A percentile compares a stretch with the other conserved stretches of the same genome.
Conservation (phyloP, 2,888 invertebrate genomes). For the Nymphalis c-album region DNA sequence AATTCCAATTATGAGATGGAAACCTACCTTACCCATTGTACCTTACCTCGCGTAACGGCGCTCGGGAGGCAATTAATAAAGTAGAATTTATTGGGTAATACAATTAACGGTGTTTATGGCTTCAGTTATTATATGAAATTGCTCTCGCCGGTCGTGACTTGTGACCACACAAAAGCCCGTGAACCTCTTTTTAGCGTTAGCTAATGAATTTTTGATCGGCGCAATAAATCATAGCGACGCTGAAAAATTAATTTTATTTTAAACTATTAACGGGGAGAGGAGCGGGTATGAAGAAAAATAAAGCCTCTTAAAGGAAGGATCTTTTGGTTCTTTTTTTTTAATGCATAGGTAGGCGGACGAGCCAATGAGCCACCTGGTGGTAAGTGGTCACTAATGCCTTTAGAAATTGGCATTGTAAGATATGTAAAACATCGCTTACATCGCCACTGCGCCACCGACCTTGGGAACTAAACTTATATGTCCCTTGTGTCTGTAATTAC, state of each 20-base stretch:
- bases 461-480: too few species aligned
- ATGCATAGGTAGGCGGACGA: too few species aligned
- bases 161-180: slow-evolving; percentile 13
- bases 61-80: slow-evolving; percentile 27
- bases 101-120: slow-evolving; percentile 26
- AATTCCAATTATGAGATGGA: slow-evolving; percentile 19
- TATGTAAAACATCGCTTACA: too few species aligned
- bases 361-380: too few species aligned
- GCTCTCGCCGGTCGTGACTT: slow-evolving; percentile 19
- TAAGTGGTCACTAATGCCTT: too few species aligned
- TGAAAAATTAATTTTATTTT: neutral
- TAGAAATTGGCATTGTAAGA: too few species aligned
- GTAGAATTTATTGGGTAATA: slow-evolving; percentile 31
- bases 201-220: slow-evolving; percentile 27
- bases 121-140: slow-evolving; percentile 30
- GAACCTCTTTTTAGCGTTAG: slow-evolving; percentile 20
- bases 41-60: slow-evolving; percentile 1
- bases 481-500: too few species aligned
- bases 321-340: too few species aligned
- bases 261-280: too few species aligned
- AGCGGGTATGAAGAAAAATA: too few species aligned
- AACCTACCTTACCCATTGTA: slow-evolving; percentile 20
- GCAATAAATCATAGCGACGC: slow-evolving; percentile 25
- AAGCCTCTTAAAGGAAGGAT: too few species aligned
- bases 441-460: too few species aligned